Percentiles rank a stretch among this genome's conserved stretches.
Evolutionary conservation across 2,113 vertebrate species (phyloP).

Genomic region (Symphodus melops): DNA sequence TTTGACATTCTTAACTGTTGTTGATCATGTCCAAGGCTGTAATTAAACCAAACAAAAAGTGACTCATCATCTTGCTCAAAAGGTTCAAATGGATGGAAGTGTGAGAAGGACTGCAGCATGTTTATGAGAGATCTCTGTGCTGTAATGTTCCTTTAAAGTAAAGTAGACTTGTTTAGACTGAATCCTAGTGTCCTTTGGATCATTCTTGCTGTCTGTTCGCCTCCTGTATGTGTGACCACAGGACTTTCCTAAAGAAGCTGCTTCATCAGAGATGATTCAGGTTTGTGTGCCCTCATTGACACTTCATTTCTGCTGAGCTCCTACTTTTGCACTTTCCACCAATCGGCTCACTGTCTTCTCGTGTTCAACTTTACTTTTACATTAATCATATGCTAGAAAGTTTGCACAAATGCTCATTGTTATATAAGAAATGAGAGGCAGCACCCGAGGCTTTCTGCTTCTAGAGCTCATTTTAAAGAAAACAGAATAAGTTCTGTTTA

Average conservation of each 20-base stretch:
- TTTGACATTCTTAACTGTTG: conserved; percentile 2
- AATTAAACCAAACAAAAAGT: conserved; percentile 23
- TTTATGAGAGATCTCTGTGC: neutral
- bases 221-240: neutral
- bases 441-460: conserved; percentile 19
- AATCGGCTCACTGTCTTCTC: conserved; percentile 18
- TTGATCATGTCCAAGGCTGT: conserved; percentile 25
- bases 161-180: neutral
- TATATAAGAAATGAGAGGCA: conserved; percentile 1
- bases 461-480: conserved; percentile 17
- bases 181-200: neutral
- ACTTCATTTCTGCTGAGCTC: conserved; percentile 37
- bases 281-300: conserved; percentile 28
- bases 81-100: conserved; percentile 21
- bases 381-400: conserved; percentile 50
- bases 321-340: conserved; percentile 32
- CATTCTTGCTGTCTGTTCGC: neutral
- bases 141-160: neutral
- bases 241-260: conserved; percentile 39
- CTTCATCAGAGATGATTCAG: conserved; percentile 33
- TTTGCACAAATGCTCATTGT: conserved; percentile 29
- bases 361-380: conserved; percentile 40
- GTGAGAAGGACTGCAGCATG: conserved; percentile 24
- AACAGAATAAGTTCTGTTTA: conserved; percentile 3
- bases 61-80: conserved; percentile 19